phyloP scores from a whole-genome alignment of 2,113 vertebrate genomes.

The Tor tambroides region DNA sequence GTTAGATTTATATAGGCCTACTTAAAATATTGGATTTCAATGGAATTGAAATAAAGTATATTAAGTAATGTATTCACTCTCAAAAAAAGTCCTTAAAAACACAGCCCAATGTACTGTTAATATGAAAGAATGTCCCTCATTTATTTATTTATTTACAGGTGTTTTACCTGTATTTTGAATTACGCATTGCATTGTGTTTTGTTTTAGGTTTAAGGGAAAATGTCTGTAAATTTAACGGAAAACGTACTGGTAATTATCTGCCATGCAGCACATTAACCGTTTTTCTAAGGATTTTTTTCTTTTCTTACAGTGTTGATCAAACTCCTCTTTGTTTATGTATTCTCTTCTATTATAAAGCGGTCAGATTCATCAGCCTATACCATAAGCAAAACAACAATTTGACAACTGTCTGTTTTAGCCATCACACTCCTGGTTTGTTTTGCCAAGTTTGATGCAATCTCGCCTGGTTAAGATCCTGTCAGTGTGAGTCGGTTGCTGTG shows the following conservation, averaged over 20 bases:
- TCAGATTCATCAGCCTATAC: neutral
- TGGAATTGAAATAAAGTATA: neutral
- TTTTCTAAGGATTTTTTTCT: too few species aligned
- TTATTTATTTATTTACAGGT: neutral
- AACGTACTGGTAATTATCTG: neutral
- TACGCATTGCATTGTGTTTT: neutral
- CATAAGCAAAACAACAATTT: neutral
- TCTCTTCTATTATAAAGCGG: neutral
- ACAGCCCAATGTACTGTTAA: neutral
- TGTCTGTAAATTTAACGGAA: neutral
- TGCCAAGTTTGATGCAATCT: constrained; percentile 64
- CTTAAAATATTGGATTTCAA: neutral
- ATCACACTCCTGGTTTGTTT: constrained; percentile 55
- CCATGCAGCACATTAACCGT: neutral
- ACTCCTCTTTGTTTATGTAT: neutral
- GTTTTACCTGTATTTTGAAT: neutral
- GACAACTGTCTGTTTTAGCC: neutral
- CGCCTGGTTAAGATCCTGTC: constrained; percentile 77
- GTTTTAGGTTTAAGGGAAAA: neutral
- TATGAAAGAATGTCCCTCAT: too few species aligned
- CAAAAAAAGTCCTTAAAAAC: too few species aligned
- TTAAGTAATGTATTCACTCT: neutral
- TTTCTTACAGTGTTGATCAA: neutral
- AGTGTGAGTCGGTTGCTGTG: constrained; percentile 67
- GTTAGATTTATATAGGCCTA: neutral